A percentile compares a stretch with the other conserved stretches of the same genome.
phyloP scores from a whole-genome alignment of 37 sponge, comb jelly and placozoan species.

The Chondrilla cf. caribensis region DNA sequence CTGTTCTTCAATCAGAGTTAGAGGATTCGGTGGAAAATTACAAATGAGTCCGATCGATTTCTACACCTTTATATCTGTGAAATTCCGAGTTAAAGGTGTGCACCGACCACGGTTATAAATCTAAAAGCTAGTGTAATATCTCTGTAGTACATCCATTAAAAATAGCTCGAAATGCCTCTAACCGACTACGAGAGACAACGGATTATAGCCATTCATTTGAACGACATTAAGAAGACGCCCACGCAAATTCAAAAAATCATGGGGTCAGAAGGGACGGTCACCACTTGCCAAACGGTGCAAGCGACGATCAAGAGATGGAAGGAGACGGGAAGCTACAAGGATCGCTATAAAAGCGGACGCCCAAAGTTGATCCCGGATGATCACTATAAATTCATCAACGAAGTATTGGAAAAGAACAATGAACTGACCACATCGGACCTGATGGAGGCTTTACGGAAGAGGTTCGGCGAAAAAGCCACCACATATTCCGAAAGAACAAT shows the following conservation, averaged over 20 bases:
- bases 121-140: no score
- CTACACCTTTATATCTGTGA: no score
- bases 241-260: background rate
- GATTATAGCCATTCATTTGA: no score
- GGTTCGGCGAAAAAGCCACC: background rate
- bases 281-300: background rate
- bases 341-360: background rate
- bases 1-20: no score
- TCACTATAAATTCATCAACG: background rate
- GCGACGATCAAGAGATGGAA: background rate
- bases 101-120: no score
- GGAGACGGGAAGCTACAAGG: background rate
- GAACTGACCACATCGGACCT: background rate
- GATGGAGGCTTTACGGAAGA: background rate
- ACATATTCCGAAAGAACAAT: background rate
- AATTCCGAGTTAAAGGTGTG: no score
- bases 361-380: background rate
- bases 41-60: no score
- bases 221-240: no score
- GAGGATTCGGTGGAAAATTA: no score
- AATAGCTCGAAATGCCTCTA: no score
- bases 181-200: no score
- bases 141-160: no score
- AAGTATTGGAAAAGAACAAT: background rate
- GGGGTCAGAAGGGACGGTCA: background rate